These are phyloP conservation scores for Rhopalosiphum nymphaeae DNA, from an alignment of 2,888 invertebrate species.

Conservation along the genomic window DNA sequence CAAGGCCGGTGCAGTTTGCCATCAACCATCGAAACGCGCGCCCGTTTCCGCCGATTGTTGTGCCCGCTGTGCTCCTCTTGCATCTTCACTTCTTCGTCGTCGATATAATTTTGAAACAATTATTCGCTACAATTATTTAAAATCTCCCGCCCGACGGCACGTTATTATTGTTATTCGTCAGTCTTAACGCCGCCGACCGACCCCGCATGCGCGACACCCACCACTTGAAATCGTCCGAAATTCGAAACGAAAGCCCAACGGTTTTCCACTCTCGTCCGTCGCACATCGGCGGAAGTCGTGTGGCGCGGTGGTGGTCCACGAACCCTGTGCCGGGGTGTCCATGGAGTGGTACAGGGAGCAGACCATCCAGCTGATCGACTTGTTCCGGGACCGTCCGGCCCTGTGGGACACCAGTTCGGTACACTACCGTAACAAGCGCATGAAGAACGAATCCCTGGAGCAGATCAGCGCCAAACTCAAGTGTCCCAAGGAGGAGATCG, in stretches of 20 bases:
- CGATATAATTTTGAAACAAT: not conserved
- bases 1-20: conserved; percentile 62
- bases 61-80: not conserved
- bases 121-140: not conserved
- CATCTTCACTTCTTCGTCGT: not conserved
- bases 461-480: conserved; percentile 59
- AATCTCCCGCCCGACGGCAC: not conserved
- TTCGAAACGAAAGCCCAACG: conserved; percentile 37
- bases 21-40: conserved; percentile 59
- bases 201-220: not conserved
- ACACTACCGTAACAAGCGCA: conserved; percentile 62
- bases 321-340: not conserved
- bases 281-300: not conserved
- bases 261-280: not conserved
- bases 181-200: not conserved
- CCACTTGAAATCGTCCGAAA: not conserved
- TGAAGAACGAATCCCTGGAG: conserved; percentile 60
- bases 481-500: conserved; percentile 61
- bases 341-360: conserved; percentile 64
- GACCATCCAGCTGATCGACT: conserved; percentile 60
- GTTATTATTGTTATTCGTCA: not conserved
- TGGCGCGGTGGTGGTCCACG: not conserved
- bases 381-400: conserved; percentile 58
- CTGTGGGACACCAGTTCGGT: conserved; percentile 64
- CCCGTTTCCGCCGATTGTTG: not conserved